Evolutionary conservation across 2,888 invertebrate species (phyloP).

Genomic region (Stenurella melanura): DNA sequence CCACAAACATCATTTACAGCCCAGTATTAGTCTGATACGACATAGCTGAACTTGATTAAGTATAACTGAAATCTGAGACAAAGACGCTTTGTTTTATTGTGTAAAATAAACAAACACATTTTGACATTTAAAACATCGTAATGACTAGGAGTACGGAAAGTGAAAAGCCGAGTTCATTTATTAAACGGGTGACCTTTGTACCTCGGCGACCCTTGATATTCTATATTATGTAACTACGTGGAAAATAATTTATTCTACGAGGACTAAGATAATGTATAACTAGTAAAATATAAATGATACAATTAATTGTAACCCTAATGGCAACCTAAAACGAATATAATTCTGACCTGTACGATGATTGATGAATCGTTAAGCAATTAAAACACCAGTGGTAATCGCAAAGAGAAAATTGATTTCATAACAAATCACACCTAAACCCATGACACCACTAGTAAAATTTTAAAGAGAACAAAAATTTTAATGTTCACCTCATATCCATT

Average conservation of each 20-base stretch:
- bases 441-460: too few species aligned
- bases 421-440: too few species aligned
- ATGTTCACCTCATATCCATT: too few species aligned
- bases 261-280: not conserved
- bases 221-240: not conserved
- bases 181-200: conserved; percentile 3
- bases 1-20: not conserved
- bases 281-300: too few species aligned
- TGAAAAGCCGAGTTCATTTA: conserved; percentile 1
- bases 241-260: not conserved
- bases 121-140: not conserved
- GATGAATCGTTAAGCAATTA: too few species aligned
- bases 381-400: too few species aligned
- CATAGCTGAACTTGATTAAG: not conserved
- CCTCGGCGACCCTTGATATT: not conserved
- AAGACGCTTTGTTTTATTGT: conserved; percentile 1
- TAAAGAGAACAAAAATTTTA: too few species aligned
- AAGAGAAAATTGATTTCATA: too few species aligned
- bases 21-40: conserved; percentile 1
- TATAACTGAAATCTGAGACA: not conserved
- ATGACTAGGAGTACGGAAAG: not conserved
- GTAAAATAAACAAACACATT: not conserved
- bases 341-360: too few species aligned
- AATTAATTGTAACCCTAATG: too few species aligned
- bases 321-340: too few species aligned